Conservation (phyloP, 2,797 vertebrate species). For the Intellagama lesueurii region DNA sequence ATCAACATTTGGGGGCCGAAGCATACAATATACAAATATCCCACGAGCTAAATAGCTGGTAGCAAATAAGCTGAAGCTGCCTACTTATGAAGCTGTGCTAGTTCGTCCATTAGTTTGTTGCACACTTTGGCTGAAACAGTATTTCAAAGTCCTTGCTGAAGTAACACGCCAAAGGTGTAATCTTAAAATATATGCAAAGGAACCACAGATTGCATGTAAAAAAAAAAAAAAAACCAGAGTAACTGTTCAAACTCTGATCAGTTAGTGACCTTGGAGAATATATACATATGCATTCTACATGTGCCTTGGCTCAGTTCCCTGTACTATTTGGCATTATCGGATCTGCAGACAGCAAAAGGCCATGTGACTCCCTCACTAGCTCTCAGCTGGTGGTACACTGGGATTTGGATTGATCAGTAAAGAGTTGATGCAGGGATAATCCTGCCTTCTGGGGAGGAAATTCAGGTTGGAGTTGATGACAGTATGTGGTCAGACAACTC, state of each 20-base stretch:
- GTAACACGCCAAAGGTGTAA: not conserved
- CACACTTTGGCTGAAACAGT: not conserved
- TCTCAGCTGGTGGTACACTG: not conserved
- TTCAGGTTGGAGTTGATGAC: not conserved
- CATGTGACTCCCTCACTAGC: not conserved
- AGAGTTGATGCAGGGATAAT: not conserved
- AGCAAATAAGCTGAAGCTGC: not conserved
- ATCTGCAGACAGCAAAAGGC: not conserved
- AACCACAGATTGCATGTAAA: not conserved
- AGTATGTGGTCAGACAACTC: not conserved
- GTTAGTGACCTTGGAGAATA: not conserved
- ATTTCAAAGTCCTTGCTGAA: not conserved
- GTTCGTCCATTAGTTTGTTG: not conserved
- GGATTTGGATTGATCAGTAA: not conserved
- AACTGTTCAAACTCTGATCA: not conserved
- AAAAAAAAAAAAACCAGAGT: not conserved
- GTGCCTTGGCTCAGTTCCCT: not conserved
- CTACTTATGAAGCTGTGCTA: not conserved
- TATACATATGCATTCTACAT: not conserved
- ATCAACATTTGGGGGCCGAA: not conserved
- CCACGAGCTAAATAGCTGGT: not conserved
- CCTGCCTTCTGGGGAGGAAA: conserved; percentile 2
- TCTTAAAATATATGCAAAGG: not conserved
- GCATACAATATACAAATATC: not conserved
- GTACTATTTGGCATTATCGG: not conserved